Evolutionary conservation across 2,113 vertebrate genomes (phyloP).

Genomic region (Xiphorhynchus elegans): DNA sequence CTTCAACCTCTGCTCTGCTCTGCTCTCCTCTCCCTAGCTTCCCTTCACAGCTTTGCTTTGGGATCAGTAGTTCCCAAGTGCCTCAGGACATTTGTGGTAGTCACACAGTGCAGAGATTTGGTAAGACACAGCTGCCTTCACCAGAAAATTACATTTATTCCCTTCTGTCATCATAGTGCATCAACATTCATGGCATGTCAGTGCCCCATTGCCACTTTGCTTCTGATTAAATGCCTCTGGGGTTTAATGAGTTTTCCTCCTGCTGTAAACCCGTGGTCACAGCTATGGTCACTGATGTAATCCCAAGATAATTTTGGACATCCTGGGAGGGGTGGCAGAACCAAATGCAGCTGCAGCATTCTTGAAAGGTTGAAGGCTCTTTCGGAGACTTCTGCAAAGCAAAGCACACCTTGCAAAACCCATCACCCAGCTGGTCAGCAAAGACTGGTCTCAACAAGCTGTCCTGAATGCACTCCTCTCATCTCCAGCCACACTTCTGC

Average conservation of each 20-base stretch:
- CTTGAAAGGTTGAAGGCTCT: background rate
- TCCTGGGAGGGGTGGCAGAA: background rate
- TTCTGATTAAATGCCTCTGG: background rate
- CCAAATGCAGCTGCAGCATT: background rate
- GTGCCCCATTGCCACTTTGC: background rate
- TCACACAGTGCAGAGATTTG: background rate
- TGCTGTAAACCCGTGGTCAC: background rate
- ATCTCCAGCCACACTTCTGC: background rate
- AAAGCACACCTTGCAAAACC: background rate
- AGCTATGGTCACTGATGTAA: background rate
- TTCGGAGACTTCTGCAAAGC: background rate
- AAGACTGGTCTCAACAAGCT: background rate
- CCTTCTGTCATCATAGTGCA: background rate
- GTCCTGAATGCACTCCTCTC: background rate
- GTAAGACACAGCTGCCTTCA: background rate
- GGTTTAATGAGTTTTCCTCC: background rate
- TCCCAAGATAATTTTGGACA: background rate
- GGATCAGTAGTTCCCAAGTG: background rate
- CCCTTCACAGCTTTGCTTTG: background rate
- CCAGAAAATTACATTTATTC: background rate
- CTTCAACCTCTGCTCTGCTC: background rate
- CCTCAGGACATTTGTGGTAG: background rate
- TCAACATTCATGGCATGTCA: background rate
- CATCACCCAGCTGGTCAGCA: background rate
- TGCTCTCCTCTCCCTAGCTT: background rate